Evolutionary conservation across 2,113 vertebrate species (phyloP).

Genomic region (Marmota flaviventris): DNA sequence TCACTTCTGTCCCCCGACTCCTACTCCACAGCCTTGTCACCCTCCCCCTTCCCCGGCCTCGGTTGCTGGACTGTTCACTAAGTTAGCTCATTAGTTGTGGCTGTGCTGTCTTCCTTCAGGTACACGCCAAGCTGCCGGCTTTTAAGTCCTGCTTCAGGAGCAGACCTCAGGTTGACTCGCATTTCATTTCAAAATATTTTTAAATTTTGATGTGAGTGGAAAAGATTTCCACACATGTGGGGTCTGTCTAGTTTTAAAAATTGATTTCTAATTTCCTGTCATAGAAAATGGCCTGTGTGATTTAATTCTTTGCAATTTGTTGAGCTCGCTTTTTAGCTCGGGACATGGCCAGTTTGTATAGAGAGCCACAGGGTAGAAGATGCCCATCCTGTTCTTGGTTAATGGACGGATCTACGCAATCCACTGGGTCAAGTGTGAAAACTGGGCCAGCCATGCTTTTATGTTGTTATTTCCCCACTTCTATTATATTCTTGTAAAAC

Average conservation of each 20-base stretch:
- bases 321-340: background rate
- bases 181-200: background rate
- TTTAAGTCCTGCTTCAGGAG: background rate
- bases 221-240: background rate
- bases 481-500: background rate
- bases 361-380: background rate
- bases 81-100: background rate
- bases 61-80: too few species aligned
- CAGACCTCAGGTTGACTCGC: background rate
- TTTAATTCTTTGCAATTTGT: background rate
- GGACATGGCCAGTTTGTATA: background rate
- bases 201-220: background rate
- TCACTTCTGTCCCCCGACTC: background rate
- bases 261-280: background rate
- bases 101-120: background rate
- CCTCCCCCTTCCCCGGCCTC: background rate
- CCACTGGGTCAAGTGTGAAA: background rate
- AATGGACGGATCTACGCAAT: background rate
- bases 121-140: background rate
- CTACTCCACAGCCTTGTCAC: background rate
- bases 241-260: background rate
- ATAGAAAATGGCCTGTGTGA: background rate
- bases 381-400: background rate
- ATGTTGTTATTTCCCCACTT: background rate
- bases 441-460: background rate